Evolutionary conservation across 2,113 vertebrate species (phyloP), one percentile per base, ranked within the genome.

Genomic region (Pluvialis apricaria): DNA sequence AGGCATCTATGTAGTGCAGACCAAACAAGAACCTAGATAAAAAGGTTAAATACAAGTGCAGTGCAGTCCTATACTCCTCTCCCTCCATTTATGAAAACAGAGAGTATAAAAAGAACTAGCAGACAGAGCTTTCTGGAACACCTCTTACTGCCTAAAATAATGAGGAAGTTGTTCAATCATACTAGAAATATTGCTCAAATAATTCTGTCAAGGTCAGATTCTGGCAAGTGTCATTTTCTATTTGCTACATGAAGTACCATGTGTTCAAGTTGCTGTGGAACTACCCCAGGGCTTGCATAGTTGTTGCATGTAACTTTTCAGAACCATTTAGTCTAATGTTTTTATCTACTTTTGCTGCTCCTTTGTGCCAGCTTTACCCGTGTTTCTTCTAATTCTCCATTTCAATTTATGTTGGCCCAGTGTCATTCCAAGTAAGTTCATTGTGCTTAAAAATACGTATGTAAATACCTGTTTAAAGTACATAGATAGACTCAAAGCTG

Each of bases 141-240:
- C 13, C 3, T 86, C 42, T 80, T 57, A 38, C 18, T 81, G 22
- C 17, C n/a, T 70, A 83, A 92, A 94, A 95, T 86, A 91, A 82
- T 62, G 29, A 91, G 44, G 47, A 95, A 57, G 42, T 57, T 77
- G 8, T 90, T 93, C 14, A 5, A 69, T 86, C 64, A 70, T 73
- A 36, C 25, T 71, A 66, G n/a, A 61, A 90, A 78, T 84, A 92
- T 81, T 91, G 66, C 45, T 94, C 18, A 95, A 83, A 88, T 80
- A 68, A 66, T 94, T 93, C 76, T 84, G 51, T 52, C 92, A 90
- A 93, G 62, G 61, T 92, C 75, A 92, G 34, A 88, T 76, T 92
- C 79, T 92, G 81, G 83, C 42, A 95, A 96, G 83, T 71, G 77
- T 86, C 72, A 73, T 94, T 94, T 95, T 92, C 68, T 79, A 75